Conservation (phyloP, 2,113 vertebrate species). For the Cryptomyrus ogoouensis region DNA sequence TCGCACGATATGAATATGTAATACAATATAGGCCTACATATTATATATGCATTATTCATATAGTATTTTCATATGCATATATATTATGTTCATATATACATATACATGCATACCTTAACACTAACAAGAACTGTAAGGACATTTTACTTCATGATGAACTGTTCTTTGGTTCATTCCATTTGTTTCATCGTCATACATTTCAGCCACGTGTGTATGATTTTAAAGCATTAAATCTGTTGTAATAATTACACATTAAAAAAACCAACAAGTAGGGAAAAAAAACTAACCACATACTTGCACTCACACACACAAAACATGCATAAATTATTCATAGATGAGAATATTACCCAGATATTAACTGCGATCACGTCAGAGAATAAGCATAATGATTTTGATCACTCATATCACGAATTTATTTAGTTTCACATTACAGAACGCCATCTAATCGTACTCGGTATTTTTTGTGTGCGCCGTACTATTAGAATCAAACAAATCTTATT, state of each 20-base stretch:
- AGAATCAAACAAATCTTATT: neutral
- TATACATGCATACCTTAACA: neutral
- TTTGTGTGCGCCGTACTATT: neutral
- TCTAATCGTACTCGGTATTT: neutral
- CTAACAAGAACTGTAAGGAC: neutral
- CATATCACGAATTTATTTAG: neutral
- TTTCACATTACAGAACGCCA: neutral
- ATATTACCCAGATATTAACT: neutral
- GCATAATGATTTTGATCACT: neutral
- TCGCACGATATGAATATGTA: neutral
- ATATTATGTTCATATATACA: too few species aligned
- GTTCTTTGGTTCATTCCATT: neutral
- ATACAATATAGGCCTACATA: neutral
- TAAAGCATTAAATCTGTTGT: neutral
- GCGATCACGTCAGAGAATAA: neutral
- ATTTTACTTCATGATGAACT: neutral
- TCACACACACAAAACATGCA: neutral
- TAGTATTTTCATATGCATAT: neutral
- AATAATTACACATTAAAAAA: neutral
- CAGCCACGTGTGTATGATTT: neutral
- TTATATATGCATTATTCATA: neutral
- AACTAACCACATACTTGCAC: neutral
- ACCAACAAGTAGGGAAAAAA: neutral
- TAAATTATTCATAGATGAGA: neutral
- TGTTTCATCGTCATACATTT: neutral